These are phyloP conservation scores for Motacilla tschutschensis DNA, from an alignment of 2,113 vertebrate genomes.

Conservation along the genomic window DNA sequence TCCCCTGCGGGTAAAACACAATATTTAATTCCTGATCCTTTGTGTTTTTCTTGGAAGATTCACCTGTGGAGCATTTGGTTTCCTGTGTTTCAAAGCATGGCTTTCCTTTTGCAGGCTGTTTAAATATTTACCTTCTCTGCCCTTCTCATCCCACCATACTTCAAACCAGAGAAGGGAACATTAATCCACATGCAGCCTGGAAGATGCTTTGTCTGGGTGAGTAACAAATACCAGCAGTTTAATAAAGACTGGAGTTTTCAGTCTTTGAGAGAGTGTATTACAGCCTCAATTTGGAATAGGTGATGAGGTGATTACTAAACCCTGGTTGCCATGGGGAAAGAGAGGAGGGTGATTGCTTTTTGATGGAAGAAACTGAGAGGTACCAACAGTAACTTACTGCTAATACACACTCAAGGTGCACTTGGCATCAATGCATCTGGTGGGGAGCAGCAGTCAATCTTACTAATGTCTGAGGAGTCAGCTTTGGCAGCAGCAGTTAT, in stretches of 20 bases:
- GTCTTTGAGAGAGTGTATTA: conserved; percentile 5
- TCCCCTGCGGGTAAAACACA: background rate
- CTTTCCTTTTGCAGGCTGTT: conserved; percentile 19
- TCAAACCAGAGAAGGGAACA: background rate
- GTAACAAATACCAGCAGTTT: conserved; percentile 27
- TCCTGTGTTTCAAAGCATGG: background rate
- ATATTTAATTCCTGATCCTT: background rate
- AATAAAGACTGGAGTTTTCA: background rate
- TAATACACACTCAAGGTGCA: background rate
- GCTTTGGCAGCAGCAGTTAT: background rate
- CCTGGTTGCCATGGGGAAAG: conserved; percentile 52
- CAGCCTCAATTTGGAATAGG: conserved; percentile 25
- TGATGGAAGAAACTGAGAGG: conserved; percentile 38
- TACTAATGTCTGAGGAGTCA: background rate
- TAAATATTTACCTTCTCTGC: conserved; percentile 36
- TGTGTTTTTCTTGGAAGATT: background rate
- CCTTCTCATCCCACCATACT: conserved; percentile 4
- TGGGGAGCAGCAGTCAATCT: conserved; percentile 4
- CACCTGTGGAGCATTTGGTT: conserved; percentile 16
- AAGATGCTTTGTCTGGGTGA: background rate
- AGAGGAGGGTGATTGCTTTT: conserved; percentile 49
- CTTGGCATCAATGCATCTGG: background rate
- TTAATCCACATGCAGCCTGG: background rate
- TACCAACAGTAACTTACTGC: conserved; percentile 33
- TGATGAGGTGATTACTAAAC: conserved; percentile 46